Evolutionary conservation across 2,113 vertebrate species (phyloP).

Genomic region (Callipepla squamata): DNA sequence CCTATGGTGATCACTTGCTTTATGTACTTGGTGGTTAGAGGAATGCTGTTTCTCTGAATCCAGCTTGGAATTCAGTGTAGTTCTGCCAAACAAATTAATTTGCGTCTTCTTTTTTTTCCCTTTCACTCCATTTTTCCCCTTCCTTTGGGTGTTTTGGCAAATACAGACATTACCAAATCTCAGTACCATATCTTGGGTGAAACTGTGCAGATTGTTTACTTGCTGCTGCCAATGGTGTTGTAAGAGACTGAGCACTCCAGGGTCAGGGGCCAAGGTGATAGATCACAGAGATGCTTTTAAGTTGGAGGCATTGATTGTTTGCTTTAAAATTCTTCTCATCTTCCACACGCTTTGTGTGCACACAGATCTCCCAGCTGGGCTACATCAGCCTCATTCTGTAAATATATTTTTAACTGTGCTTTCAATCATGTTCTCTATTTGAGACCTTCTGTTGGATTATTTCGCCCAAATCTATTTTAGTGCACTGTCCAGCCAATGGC

Average conservation of each 20-base stretch:
- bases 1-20: neutral
- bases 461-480: neutral
- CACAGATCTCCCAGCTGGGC: neutral
- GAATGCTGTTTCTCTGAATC: neutral
- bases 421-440: neutral
- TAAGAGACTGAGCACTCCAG: neutral
- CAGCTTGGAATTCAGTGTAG: neutral
- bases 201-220: neutral
- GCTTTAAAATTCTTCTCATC: conserved; percentile 24
- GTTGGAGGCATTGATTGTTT: conserved; percentile 2
- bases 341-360: neutral
- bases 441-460: neutral
- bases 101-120: neutral
- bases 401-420: neutral
- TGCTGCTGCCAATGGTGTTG: neutral
- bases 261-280: neutral
- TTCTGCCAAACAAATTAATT: neutral
- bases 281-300: conserved; percentile 13
- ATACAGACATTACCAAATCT: neutral
- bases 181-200: neutral
- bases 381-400: neutral
- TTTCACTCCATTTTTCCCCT: neutral
- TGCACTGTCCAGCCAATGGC: neutral
- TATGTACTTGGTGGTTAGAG: neutral
- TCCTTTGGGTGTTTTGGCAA: neutral